Base-by-base conservation (phyloP, 1,140 invertebrate species). In the Oryzaephilus surinamensis region DNA sequence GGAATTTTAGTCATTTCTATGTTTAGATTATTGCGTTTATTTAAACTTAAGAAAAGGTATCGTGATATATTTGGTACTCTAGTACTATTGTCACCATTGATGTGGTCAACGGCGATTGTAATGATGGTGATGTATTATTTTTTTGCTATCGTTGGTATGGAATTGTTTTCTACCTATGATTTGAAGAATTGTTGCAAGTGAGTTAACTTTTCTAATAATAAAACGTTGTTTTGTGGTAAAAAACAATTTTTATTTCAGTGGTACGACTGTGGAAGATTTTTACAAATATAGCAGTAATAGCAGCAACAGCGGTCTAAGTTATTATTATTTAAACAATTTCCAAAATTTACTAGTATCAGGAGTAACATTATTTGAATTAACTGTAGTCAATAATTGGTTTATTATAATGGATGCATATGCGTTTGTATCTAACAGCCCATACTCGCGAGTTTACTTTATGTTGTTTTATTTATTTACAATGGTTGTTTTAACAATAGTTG, bases 391-490 rank as follows among this genome's bases (percentile, higher is more conserved):
- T 63, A 91, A 91, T 60, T 84, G 82, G 82, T 89, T 85, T 60
- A 85, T 92, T 37, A 74, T 89, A n/a, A 93, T 93, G 89, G 85
- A 90, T 57, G 84, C 83, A 8, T 91, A 83, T 61, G 84, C 83
- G 1, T 64, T 70, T 15, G 77, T 80, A 2, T 70, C 75, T 4
- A 6, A 24, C n/a, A 72, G 73, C 4, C 54, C 60, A 10, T 78
- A 75, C 50, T 81, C 76, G 37, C 67, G 88, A 47, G 65, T 85
- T 16, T 94, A 84, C 59, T 93, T 94, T 57, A 92, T 93, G 81
- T 65, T 76, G 31, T 94, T 93, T 65, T 92, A 92, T 62, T 66
- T 94, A 14, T 78, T 86, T 43, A 92, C 84, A 18, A 90, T 92
- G 87, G 84, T 92, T 41, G 85, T 94, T 4, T 70, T 94, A 51